phyloP scores from a whole-genome alignment of 2,888 invertebrate genomes.

The Leucophenga maculata region DNA sequence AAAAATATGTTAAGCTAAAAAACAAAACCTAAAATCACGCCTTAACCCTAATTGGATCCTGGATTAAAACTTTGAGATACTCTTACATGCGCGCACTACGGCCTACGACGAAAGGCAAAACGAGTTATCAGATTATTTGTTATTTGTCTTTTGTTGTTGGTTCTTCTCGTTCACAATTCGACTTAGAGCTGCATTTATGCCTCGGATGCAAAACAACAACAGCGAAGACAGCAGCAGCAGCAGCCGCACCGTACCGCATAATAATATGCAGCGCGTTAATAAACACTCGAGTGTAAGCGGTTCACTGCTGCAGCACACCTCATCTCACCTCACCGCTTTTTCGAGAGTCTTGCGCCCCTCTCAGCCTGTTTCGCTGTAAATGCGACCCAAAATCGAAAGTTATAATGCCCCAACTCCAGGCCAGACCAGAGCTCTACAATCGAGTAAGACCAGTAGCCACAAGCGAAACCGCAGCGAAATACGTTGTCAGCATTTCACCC shows the following conservation, averaged over 20 bases:
- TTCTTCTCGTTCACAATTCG: constrained; percentile 42
- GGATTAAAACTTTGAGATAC: too few relatives aligned
- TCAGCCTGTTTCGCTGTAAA: neutral
- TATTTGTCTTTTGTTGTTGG: constrained; percentile 50
- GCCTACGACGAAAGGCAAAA: constrained; percentile 54
- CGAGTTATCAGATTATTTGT: constrained; percentile 68
- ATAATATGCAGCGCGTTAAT: constrained; percentile 27
- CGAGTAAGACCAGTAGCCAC: constrained; percentile 36
- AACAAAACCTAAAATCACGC: neutral
- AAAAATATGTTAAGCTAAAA: too few relatives aligned
- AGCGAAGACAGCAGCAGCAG: constrained; percentile 10
- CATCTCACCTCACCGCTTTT: neutral
- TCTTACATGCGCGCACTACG: constrained; percentile 13
- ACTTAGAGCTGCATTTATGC: constrained; percentile 54
- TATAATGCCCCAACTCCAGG: constrained; percentile 1
- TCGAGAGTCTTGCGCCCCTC: neutral
- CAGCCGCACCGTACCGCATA: constrained; percentile 2
- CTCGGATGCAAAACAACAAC: constrained; percentile 55
- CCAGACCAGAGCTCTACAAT: neutral
- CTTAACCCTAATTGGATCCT: neutral
- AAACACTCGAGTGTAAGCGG: constrained; percentile 29
- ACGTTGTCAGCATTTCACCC: constrained; percentile 47
- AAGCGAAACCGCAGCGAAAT: constrained; percentile 36
- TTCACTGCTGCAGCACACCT: neutral
- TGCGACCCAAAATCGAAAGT: constrained; percentile 24